These are phyloP conservation scores for Ceriagrion tenellum DNA, from an alignment of 2,888 invertebrate species.

Conservation along the genomic window DNA sequence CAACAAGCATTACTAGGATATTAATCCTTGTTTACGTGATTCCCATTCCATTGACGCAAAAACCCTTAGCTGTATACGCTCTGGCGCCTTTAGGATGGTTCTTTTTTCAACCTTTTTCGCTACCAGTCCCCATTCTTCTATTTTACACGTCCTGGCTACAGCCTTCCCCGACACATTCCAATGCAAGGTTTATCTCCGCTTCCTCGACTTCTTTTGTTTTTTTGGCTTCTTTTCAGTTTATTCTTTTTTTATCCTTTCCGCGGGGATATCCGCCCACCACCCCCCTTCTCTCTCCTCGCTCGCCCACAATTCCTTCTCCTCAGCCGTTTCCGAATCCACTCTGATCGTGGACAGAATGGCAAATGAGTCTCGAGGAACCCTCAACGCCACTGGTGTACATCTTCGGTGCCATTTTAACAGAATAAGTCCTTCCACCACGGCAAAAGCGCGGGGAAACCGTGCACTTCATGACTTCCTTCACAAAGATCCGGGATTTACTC, in stretches of 20 bases:
- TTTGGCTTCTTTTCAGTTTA: background rate
- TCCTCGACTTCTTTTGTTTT: background rate
- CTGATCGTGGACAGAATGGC: conserved; percentile 4
- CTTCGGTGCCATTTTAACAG: conserved; percentile 21
- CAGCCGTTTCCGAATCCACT: background rate
- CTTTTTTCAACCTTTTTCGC: background rate
- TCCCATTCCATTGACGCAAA: background rate
- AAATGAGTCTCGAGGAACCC: conserved; percentile 12
- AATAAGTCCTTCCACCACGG: background rate
- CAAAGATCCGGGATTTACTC: background rate
- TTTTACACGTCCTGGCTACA: background rate
- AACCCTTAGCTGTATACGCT: background rate
- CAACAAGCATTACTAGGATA: background rate
- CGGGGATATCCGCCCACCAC: background rate
- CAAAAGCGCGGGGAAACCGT: background rate
- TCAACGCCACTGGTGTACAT: background rate
- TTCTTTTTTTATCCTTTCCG: background rate
- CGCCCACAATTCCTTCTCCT: background rate
- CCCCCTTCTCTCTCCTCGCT: background rate
- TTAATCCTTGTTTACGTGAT: background rate
- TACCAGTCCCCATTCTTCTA: conserved; percentile 3
- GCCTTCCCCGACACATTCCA: background rate
- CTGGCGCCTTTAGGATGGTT: background rate
- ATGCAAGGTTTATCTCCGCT: conserved; percentile 38
- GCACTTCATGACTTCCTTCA: background rate